These are phyloP conservation scores for Aricia agestis DNA, from an alignment of 1,140 invertebrate genomes.

Conservation along the genomic window DNA sequence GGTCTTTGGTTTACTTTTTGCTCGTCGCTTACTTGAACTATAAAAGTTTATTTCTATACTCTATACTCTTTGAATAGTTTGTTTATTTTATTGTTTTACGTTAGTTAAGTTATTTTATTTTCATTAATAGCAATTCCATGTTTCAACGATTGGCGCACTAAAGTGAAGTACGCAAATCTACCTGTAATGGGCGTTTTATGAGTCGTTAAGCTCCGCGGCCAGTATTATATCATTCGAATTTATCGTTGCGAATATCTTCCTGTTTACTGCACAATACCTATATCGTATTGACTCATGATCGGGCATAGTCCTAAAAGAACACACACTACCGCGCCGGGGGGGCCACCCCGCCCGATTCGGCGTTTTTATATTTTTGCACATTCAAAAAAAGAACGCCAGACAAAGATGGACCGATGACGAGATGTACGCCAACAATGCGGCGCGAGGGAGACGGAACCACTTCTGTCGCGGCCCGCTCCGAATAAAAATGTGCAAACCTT, in stretches of 20 bases:
- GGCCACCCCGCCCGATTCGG: constrained; percentile 58
- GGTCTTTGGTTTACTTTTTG: too few species aligned
- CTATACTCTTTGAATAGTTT: too few species aligned
- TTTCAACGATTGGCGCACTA: neutral
- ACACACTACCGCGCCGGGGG: constrained; percentile 58
- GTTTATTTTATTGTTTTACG: neutral
- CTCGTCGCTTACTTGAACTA: too few species aligned
- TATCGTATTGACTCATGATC: constrained; percentile 70
- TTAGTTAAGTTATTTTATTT: neutral
- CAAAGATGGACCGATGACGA: constrained; percentile 74
- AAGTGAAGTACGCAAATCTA: constrained; percentile 9
- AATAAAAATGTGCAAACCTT: constrained; percentile 75
- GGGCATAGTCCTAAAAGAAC: constrained; percentile 69
- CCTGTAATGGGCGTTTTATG: neutral
- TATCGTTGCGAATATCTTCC: constrained; percentile 16
- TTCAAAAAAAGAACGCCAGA: constrained; percentile 71
- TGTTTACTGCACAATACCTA: constrained; percentile 38
- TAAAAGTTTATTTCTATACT: too few species aligned
- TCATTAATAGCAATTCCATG: neutral
- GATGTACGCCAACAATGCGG: constrained; percentile 59
- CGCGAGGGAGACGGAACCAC: constrained; percentile 58
- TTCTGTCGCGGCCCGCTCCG: constrained; percentile 60
- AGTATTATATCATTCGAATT: neutral
- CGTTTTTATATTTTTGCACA: constrained; percentile 76
- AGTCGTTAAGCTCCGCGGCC: neutral